A percentile compares a stretch with the other conserved stretches of the same genome.
These are phyloP conservation scores for Venturia canescens DNA, from an alignment of 1,140 invertebrate genomes.

Conservation along the genomic window DNA sequence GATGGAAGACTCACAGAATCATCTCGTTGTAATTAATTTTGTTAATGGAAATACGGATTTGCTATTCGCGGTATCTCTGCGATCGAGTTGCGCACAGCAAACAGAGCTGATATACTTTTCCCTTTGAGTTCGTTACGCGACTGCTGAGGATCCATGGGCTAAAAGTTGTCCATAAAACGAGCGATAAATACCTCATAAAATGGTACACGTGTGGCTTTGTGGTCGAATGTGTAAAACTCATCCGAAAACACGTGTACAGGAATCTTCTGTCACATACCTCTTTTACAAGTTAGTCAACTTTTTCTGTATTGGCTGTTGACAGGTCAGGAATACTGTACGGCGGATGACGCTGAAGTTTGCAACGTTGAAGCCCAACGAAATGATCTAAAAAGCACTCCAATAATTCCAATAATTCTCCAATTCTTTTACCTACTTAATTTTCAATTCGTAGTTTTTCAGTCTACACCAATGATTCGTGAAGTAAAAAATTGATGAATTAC, in stretches of 20 bases:
- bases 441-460: too few relatives aligned
- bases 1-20: too few relatives aligned
- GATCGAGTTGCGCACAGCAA: too few relatives aligned
- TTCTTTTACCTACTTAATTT: too few relatives aligned
- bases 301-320: background rate
- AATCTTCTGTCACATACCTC: background rate
- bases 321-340: background rate
- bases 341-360: background rate
- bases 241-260: background rate
- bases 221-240: background rate
- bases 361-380: too few relatives aligned
- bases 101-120: too few relatives aligned
- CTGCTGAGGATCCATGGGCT: background rate
- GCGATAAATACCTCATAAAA: conserved; percentile 3
- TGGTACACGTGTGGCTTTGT: background rate
- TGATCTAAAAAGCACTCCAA: too few relatives aligned
- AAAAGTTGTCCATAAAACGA: background rate
- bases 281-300: background rate
- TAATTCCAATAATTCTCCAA: too few relatives aligned
- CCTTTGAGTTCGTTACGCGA: background rate
- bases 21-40: too few relatives aligned
- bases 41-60: too few relatives aligned
- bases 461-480: too few relatives aligned
- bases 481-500: too few relatives aligned
- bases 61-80: background rate